Base-by-base conservation (phyloP, 92 coral and sea anemone species). In the Phenganax marumi region DNA sequence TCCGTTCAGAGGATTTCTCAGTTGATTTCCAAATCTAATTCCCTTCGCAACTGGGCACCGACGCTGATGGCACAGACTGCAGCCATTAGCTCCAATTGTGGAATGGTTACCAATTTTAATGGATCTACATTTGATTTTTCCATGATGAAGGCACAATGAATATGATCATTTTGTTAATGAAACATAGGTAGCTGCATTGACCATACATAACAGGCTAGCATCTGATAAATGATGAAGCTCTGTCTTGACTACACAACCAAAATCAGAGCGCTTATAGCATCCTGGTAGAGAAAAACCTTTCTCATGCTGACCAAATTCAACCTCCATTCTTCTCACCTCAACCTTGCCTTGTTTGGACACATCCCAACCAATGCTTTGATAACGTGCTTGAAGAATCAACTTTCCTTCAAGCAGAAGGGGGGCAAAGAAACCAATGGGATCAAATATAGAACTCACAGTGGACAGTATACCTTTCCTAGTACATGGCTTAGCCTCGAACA, bases 1-100 rank as follows among this genome's bases (percentile, higher is more conserved):
- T 81, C 79, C 11, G 85, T 81, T 79, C 68, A 81, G 80, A 68
- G 70, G 22, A 81, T 19, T 17, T 55, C 83, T 3, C 61, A 8
- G 0, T 55, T 26, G 8, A 18, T 16, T 12, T 9, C 53, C 8
- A 19, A 69, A 1, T 69, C 81, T 50, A 81, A 48, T 52, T 81
- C 80, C 50, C 55, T 65, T 62, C 76, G 48, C 75, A 81, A 65
- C 60, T n/a, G 17, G 65, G 48, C 9, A 16, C 85, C 71, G 2
- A 68, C 14, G 55, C 23, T 68, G 16, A 64, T 26, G 6, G 75
- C 33, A 63, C 50, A 62, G 14, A 81, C 12, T 10, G 85, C 68
- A 4, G 85, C 85, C 0, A 66, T 81, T 7, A 48, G 76, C 12
- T 79, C 76, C 8, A 60, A 71, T 10, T 71, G 56, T 5, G 83